These are phyloP conservation scores for Heliopora coerulea DNA, from an alignment of 92 coral and sea anemone species.

Conservation along the genomic window DNA sequence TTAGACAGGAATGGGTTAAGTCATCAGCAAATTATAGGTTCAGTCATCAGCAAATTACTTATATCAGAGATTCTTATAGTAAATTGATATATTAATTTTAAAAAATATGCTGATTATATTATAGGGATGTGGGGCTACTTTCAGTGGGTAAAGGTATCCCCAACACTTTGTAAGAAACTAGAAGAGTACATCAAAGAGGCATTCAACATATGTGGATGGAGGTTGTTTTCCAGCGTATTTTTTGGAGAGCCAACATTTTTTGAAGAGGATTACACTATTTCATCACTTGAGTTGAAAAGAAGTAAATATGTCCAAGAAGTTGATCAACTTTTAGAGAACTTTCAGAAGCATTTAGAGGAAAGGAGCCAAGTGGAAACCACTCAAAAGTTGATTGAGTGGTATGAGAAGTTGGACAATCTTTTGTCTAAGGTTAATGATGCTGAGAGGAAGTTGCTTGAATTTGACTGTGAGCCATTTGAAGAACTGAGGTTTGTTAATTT, in stretches of 20 bases:
- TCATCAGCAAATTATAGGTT: too few species aligned
- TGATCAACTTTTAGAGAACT: background rate
- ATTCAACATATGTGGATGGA: conserved; percentile 29
- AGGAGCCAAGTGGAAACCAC: background rate
- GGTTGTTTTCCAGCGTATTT: conserved; percentile 25
- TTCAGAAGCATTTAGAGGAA: background rate
- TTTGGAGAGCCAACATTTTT: conserved; percentile 31
- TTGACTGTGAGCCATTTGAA: conserved; percentile 41
- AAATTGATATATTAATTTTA: too few species aligned
- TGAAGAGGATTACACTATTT: conserved; percentile 31
- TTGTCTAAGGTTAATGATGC: conserved; percentile 22
- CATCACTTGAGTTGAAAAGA: conserved; percentile 12
- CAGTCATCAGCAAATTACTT: too few species aligned
- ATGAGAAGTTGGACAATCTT: background rate
- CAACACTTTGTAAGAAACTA: conserved; percentile 26
- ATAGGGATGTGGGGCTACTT: conserved; percentile 34
- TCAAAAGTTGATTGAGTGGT: conserved; percentile 28
- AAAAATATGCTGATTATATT: background rate
- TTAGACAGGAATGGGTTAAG: too few species aligned
- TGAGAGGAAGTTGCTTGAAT: conserved; percentile 19
- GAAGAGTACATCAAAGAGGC: conserved; percentile 36
- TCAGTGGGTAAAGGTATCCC: conserved; percentile 20
- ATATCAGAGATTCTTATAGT: too few species aligned
- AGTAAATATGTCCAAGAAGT: conserved; percentile 4
- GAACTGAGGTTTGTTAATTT: conserved; percentile 41